Conservation (phyloP, 2,888 invertebrate species). For the Aelia acuminata region DNA sequence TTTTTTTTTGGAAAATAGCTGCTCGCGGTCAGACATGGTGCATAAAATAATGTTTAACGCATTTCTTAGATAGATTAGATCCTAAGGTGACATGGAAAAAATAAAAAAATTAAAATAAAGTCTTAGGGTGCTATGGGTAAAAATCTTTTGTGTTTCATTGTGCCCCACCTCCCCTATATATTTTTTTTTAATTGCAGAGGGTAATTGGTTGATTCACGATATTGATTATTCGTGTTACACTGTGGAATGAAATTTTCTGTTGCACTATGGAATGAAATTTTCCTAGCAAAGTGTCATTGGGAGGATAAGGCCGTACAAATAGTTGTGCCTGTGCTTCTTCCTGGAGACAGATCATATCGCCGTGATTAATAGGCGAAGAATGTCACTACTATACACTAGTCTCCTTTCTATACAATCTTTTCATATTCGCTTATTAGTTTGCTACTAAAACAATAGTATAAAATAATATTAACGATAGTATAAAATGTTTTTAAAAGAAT, state of each 20-base stretch:
- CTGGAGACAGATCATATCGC: not conserved
- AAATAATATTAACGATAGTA: not conserved
- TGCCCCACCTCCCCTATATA: too few species aligned
- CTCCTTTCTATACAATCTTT: not conserved
- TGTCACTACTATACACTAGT: not conserved
- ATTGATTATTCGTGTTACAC: not conserved
- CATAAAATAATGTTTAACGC: too few species aligned
- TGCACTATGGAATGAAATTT: not conserved
- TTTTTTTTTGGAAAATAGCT: too few species aligned
- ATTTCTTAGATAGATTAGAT: too few species aligned
- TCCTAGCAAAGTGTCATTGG: not conserved
- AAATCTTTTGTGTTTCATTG: too few species aligned
- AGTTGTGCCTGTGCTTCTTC: not conserved
- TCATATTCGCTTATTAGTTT: not conserved
- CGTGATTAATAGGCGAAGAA: not conserved
- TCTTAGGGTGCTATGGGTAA: too few species aligned
- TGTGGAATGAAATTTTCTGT: not conserved
- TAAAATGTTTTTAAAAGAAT: not conserved
- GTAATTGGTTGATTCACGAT: not conserved
- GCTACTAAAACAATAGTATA: not conserved
- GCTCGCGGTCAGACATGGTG: too few species aligned
- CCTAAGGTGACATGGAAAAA: too few species aligned
- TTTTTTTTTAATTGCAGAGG: too few species aligned
- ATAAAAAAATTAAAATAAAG: too few species aligned
- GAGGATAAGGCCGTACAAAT: not conserved